Evolutionary conservation across 1,140 invertebrate species (phyloP).

Genomic region (Goniozus legneri): DNA sequence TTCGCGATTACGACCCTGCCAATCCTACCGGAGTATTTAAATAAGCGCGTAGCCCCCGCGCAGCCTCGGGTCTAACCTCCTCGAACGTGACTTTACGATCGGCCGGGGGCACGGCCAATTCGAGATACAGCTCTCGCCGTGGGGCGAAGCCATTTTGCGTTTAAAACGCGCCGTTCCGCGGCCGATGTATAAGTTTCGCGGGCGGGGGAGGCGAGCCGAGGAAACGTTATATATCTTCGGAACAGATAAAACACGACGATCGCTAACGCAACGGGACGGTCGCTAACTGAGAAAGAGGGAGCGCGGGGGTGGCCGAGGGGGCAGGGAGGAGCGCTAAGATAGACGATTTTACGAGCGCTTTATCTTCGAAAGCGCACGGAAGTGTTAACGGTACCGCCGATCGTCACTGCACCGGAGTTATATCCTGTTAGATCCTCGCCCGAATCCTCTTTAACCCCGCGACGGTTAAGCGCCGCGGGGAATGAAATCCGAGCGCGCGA

Average conservation of each 20-base stretch:
- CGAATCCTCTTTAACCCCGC: too few relatives aligned
- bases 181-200: constrained; percentile 8
- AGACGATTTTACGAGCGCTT: constrained; percentile 8
- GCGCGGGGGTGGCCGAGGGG: too few relatives aligned
- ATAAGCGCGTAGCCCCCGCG: constrained; percentile 12
- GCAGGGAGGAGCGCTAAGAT: too few relatives aligned
- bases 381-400: constrained; percentile 2
- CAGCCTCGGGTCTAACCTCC: too few relatives aligned
- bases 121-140: constrained; percentile 7
- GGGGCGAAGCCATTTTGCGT: too few relatives aligned
- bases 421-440: too few relatives aligned
- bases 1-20: constrained; percentile 11
- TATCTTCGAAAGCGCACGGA: constrained; percentile 5
- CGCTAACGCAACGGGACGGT: constrained; percentile 9
- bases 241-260: constrained; percentile 1
- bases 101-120: too few relatives aligned
- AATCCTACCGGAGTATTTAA: constrained; percentile 12
- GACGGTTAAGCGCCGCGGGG: constrained; percentile 1
- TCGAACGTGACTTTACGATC: constrained; percentile 3
- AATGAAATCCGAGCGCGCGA: too few relatives aligned
- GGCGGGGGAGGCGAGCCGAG: neutral
- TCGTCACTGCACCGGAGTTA: too few relatives aligned
- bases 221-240: constrained; percentile 2
- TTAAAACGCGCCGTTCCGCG: constrained; percentile 7
- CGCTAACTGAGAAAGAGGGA: constrained; percentile 3